Conservation (phyloP, 2,888 invertebrate species). For the Itoplectis maculator region DNA sequence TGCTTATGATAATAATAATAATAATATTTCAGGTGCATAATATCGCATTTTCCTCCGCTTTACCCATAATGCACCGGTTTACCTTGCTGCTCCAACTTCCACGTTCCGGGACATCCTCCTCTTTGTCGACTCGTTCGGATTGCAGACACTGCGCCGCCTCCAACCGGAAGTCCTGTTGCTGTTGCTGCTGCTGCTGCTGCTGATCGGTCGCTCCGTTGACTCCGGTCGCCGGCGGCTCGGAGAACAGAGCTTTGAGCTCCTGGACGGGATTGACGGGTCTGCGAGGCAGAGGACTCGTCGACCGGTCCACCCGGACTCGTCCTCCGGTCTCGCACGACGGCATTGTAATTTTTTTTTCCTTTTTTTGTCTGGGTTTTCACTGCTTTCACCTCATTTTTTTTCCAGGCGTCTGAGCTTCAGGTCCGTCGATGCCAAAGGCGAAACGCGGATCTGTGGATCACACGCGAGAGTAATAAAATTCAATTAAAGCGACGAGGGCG, state of each 20-base stretch:
- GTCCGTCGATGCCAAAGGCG: background rate
- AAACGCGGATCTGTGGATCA: slow-evolving; percentile 30
- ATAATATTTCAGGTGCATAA: too few species aligned
- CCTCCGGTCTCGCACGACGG: slow-evolving; percentile 77
- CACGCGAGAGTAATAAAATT: slow-evolving; percentile 1
- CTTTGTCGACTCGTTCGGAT: slow-evolving; percentile 56
- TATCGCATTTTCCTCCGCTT: background rate
- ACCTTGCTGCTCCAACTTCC: slow-evolving; percentile 83
- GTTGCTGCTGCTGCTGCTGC: slow-evolving; percentile 46
- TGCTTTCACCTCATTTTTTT: slow-evolving; percentile 77
- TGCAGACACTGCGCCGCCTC: slow-evolving; percentile 78
- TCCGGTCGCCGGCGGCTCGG: slow-evolving; percentile 71
- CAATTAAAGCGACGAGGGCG: slow-evolving; percentile 7
- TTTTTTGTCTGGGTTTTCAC: background rate
- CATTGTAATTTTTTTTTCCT: slow-evolving; percentile 70
- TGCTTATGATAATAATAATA: too few species aligned
- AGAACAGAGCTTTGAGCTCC: slow-evolving; percentile 79
- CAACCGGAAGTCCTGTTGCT: slow-evolving; percentile 73
- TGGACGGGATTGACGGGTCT: slow-evolving; percentile 75
- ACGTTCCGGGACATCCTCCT: slow-evolving; percentile 75
- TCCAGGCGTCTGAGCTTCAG: background rate
- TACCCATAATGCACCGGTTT: background rate
- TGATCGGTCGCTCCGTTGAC: slow-evolving; percentile 72
- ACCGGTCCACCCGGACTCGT: slow-evolving; percentile 77
- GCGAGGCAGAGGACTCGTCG: slow-evolving; percentile 78